Evolutionary conservation across 2,797 vertebrate genomes (phyloP).

Genomic region (Buceros bicornis): DNA sequence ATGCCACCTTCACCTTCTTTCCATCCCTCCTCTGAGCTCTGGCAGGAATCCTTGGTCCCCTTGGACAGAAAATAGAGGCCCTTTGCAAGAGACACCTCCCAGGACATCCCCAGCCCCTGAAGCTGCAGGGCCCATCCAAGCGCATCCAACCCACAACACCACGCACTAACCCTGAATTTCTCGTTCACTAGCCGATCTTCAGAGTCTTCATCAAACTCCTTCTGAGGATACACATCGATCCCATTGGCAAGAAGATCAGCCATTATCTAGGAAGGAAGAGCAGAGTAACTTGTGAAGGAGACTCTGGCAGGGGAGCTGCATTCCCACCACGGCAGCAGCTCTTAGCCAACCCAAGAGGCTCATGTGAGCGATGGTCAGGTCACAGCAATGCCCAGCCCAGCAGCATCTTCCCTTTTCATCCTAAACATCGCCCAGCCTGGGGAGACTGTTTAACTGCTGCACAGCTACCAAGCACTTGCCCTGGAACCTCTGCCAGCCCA

Average conservation of each 20-base stretch:
- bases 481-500: neutral
- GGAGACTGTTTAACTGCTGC: neutral
- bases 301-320: neutral
- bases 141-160: neutral
- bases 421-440: neutral
- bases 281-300: neutral
- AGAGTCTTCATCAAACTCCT: constrained; percentile 94
- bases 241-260: constrained; percentile 93
- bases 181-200: constrained; percentile 95
- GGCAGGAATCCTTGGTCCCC: neutral
- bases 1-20: neutral
- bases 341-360: neutral
- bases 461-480: neutral
- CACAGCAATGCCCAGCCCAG: neutral
- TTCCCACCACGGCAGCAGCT: rapidly evolving
- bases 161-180: constrained; percentile 90
- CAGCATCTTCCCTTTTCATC: neutral
- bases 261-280: constrained; percentile 84
- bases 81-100: neutral
- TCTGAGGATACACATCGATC: constrained; percentile 96
- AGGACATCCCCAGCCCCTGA: neutral
- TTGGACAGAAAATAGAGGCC: neutral
- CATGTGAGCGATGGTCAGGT: neutral
- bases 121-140: neutral
- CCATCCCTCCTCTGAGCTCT: neutral